Percentiles rank a stretch among this genome's conserved stretches.
Evolutionary conservation across 2,888 invertebrate genomes (phyloP).

Genomic region (Notodonta ziczac): DNA sequence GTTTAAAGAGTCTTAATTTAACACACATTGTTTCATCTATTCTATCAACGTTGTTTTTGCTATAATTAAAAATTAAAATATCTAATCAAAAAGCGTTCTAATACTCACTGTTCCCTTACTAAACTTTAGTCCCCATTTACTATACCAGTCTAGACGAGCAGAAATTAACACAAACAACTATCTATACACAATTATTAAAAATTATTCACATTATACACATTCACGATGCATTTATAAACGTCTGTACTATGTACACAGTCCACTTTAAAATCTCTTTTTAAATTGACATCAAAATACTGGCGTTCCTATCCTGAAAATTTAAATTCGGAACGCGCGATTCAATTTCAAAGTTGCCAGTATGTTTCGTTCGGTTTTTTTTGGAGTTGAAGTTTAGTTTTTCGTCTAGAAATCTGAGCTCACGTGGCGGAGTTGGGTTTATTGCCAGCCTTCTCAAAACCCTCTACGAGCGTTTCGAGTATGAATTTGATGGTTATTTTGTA

Average conservation of each 20-base stretch:
- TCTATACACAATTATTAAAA: constrained; percentile 37
- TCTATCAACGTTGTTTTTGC: constrained; percentile 49
- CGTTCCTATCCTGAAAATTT: constrained; percentile 27
- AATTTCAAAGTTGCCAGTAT: constrained; percentile 30
- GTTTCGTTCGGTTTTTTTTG: constrained; percentile 2
- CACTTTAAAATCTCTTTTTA: constrained; percentile 39
- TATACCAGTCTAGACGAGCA: constrained; percentile 40
- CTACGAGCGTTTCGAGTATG: constrained; percentile 93
- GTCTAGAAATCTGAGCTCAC: constrained; percentile 50
- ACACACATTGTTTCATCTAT: constrained; percentile 52
- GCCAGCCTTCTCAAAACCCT: constrained; percentile 88
- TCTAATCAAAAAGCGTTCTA: constrained; percentile 52
- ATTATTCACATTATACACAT: constrained; percentile 58
- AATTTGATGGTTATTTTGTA: constrained; percentile 96
- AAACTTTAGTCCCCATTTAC: constrained; percentile 34
- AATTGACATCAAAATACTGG: constrained; percentile 47
- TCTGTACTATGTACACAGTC: constrained; percentile 33
- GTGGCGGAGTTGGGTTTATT: constrained; percentile 55
- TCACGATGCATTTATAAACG: constrained; percentile 43
- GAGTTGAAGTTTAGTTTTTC: constrained; percentile 17
- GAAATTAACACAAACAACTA: constrained; percentile 39
- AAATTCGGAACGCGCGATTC: constrained; percentile 29
- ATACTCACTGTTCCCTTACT: constrained; percentile 45
- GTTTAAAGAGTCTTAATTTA: constrained; percentile 41
- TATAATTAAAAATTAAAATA: constrained; percentile 42